phyloP scores from a whole-genome alignment of 2,113 vertebrate species.

The Meles meles region DNA sequence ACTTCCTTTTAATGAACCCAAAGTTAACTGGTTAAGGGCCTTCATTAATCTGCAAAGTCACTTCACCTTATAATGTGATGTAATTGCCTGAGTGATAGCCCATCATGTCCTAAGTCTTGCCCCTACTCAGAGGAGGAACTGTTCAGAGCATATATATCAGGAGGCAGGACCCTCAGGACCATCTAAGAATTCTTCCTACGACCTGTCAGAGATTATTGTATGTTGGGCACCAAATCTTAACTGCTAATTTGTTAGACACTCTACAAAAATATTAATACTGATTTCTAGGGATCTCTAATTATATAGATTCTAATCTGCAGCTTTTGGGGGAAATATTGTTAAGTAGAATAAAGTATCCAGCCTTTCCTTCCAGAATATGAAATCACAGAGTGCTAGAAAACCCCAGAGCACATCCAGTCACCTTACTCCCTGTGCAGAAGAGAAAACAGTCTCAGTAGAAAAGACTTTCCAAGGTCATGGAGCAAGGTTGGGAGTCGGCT shows the following conservation, averaged over 20 bases:
- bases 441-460: background rate
- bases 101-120: background rate
- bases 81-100: background rate
- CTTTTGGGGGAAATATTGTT: background rate
- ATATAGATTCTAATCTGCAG: background rate
- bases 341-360: background rate
- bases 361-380: background rate
- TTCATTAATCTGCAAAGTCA: background rate
- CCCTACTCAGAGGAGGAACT: background rate
- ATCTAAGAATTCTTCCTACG: background rate
- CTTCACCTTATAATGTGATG: background rate
- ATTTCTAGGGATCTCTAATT: background rate
- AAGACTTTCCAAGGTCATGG: background rate
- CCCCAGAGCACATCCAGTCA: background rate
- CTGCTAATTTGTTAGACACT: conserved; percentile 4
- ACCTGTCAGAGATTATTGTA: background rate
- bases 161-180: background rate
- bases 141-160: background rate
- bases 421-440: background rate
- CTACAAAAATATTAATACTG: background rate
- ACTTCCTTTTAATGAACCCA: background rate
- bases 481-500: background rate
- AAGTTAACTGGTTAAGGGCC: background rate
- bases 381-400: background rate
- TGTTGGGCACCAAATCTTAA: background rate